Base-by-base conservation (phyloP, 2,797 vertebrate species). In the Petrocephalus schoutedeni region DNA sequence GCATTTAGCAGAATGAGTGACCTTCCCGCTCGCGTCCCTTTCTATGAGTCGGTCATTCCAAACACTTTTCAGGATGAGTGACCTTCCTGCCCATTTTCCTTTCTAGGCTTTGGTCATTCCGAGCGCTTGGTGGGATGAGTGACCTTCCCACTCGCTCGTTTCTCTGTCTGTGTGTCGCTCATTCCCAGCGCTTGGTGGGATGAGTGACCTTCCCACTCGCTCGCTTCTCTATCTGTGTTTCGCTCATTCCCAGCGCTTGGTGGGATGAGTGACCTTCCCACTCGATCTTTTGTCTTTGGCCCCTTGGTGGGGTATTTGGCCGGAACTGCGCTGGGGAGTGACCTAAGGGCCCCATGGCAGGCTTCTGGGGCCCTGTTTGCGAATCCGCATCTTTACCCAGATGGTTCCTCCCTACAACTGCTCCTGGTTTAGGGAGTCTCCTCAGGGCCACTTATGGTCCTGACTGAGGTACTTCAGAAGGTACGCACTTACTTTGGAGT, bases 41-140 rank as follows among this genome's bases (percentile, higher is more conserved):
- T 89, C 90, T 92, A 90, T 91, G 89, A 89, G 91, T 12, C 86
- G 88, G 87, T 91, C 90, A 90, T 91, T 92, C 91, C 85, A 88
- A 89, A 86, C 87, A 87, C 67, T 87, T 89, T 89, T 88, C 28
- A 74, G 89, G 88, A 90, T 86, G 89, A 90, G 89, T 86, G 86
- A 88, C 86, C 86, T 87, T 74, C 85, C 71, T 16, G 21, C 57
- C 61, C 67, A 87, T 80, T 89, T 91, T 90, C 89, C 89, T 90
- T 91, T 88, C 90, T 91, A 89, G 91, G 90, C 88, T 89, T 10
- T 87, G 87, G 86, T 91, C 89, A 90, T 91, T 41, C 91, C 87
- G 88, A 89, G 85, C 86, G 85, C 64, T 87, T 90, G 89, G 88
- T 32, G 77, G 89, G 87, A 89, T 87, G 89, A 91, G 41, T 41